A percentile compares a stretch with the other conserved stretches of the same genome.
phyloP scores from a whole-genome alignment of 1,140 invertebrate genomes.

The Formica selysi region DNA sequence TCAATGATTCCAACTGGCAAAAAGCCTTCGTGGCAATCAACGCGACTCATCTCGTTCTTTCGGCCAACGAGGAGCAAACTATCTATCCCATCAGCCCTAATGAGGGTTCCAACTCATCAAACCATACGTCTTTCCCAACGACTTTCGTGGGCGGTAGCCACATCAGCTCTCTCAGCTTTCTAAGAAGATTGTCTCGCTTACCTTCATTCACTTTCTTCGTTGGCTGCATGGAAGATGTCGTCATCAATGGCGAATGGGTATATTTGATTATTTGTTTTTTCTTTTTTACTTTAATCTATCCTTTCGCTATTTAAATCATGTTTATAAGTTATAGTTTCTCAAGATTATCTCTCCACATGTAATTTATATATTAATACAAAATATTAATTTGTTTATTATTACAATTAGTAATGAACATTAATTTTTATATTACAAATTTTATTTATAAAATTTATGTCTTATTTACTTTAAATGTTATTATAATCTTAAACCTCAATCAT shows the following conservation, averaged over 20 bases:
- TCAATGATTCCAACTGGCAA: slow-evolving; percentile 96
- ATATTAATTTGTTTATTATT: too few species aligned
- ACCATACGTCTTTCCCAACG: slow-evolving; percentile 92
- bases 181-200: slow-evolving; percentile 90
- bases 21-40: slow-evolving; percentile 95
- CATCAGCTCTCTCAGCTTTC: slow-evolving; percentile 86
- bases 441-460: too few species aligned
- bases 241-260: slow-evolving; percentile 94
- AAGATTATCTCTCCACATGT: too few species aligned
- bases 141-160: slow-evolving; percentile 92
- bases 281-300: slow-evolving; percentile 76
- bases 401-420: too few species aligned
- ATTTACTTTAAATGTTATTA: too few species aligned
- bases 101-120: slow-evolving; percentile 90
- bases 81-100: slow-evolving; percentile 94
- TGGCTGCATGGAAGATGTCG: slow-evolving; percentile 96
- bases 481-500: too few species aligned
- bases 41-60: slow-evolving; percentile 93
- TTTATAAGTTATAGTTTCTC: too few species aligned
- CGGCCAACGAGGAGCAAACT: slow-evolving; percentile 95
- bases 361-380: too few species aligned
- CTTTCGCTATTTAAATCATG: not conserved
- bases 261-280: slow-evolving; percentile 27
- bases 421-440: too few species aligned
- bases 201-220: slow-evolving; percentile 90